Evolutionary conservation across 2,797 vertebrate species (phyloP).

Genomic region (Parotocinclus haroldoi): DNA sequence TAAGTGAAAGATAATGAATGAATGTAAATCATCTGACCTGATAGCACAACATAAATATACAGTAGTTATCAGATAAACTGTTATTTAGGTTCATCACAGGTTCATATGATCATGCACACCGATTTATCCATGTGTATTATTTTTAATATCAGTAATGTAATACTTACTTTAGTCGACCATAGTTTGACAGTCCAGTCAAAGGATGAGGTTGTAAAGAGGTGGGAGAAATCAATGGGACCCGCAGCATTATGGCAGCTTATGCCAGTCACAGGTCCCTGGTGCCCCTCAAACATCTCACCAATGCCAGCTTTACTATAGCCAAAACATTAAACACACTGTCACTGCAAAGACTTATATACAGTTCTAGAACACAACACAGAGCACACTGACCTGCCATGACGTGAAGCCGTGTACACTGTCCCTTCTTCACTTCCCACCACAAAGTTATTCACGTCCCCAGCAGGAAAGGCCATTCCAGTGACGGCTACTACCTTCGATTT

Average conservation of each 20-base stretch:
- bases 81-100: too few relatives aligned
- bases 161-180: constrained; percentile 84
- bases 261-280: constrained; percentile 84
- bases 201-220: constrained; percentile 85
- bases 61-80: too few relatives aligned
- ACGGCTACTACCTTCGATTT: constrained; percentile 85
- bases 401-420: constrained; percentile 82
- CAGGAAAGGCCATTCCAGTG: constrained; percentile 86
- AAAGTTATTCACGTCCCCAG: constrained; percentile 85
- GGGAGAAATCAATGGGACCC: constrained; percentile 82
- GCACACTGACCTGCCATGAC: constrained; percentile 78
- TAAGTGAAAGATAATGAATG: too few relatives aligned
- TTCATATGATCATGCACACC: too few relatives aligned
- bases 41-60: too few relatives aligned
- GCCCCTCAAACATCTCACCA: constrained; percentile 82
- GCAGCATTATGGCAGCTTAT: constrained; percentile 86
- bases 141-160: constrained; percentile 1
- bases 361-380: neutral
- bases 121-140: too few relatives aligned
- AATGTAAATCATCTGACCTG: too few relatives aligned
- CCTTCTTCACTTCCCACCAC: constrained; percentile 87
- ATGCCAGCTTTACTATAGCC: constrained; percentile 81
- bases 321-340: neutral
- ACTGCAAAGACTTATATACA: neutral
- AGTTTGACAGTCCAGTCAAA: constrained; percentile 89